Evolutionary conservation across 2,888 invertebrate species (phyloP), one percentile per base, ranked within the genome.

Genomic region (Dioctria rufipes): DNA sequence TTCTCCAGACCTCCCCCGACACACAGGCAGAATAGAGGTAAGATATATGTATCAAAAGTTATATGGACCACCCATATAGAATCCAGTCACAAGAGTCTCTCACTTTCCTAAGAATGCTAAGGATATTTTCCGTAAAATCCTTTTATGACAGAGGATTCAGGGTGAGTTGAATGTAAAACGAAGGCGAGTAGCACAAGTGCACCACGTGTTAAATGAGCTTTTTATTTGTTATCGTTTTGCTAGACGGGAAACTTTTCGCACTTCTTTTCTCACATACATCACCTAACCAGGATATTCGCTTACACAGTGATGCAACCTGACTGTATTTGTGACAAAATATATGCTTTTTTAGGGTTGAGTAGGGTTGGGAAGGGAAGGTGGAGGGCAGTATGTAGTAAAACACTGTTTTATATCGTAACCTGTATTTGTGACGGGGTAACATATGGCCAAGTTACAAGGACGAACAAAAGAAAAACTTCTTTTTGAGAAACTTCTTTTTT

Each of bases 181-280:
- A 25, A 25, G 75, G 63, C 11, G 51, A 25, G 39, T 43, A 66
- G 40, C 65, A 78, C 25, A 25, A 25, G 77, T 78, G 78, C 78
- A 78, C 78, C 78, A 78, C 78, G 66, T 78, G 78, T 65, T 78
- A 78, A 78, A 78, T 78, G 78, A 78, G 78, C 78, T 78, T 78
- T 78, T 78, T 78, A 78, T 78, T 66, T 66, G 78, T 78, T 78
- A 78, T 66, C 78, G 66, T 54, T 51, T 54, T 78, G 66, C 66
- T 54, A 25, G 25, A 65, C 54, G 25, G 58, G 54, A 78, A 66
- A 78, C 65, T 78, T 78, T 78, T 66, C 66, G 4, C 78, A 66
- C 63, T 77, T 49, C 25, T 25, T 25, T 25, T 25, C 63, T 11
- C 77, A 77, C 49, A 77, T 77, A 77, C 77, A 77, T 77, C 77